Evolutionary conservation across 2,113 vertebrate species (phyloP).

Genomic region (Thunnus maccoyii): DNA sequence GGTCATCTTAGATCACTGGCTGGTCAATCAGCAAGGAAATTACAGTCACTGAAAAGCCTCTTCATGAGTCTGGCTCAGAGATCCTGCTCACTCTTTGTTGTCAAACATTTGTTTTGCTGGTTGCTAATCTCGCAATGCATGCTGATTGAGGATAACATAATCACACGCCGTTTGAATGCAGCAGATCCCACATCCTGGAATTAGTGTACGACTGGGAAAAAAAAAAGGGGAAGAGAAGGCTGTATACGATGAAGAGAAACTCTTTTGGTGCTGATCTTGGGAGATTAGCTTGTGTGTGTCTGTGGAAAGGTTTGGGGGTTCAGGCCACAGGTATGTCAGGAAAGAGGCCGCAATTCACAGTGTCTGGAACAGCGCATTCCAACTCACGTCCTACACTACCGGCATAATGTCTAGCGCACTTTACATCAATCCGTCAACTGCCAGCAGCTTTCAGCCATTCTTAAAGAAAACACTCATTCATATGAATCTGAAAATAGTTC

Average conservation of each 20-base stretch:
- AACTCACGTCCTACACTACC: slow-evolving; percentile 72
- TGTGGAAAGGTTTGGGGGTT: slow-evolving; percentile 82
- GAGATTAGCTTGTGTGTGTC: slow-evolving; percentile 74
- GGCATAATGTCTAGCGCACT: slow-evolving; percentile 63
- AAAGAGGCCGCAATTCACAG: slow-evolving; percentile 80
- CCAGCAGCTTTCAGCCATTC: slow-evolving; percentile 72
- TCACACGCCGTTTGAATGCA: slow-evolving; percentile 52
- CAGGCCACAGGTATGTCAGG: slow-evolving; percentile 85
- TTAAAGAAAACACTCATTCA: slow-evolving; percentile 58
- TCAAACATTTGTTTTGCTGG: slow-evolving; percentile 67
- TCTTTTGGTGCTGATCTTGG: slow-evolving; percentile 71
- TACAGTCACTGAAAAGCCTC: slow-evolving; percentile 44
- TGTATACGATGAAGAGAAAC: slow-evolving; percentile 66
- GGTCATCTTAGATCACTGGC: slow-evolving; percentile 58
- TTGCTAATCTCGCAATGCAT: slow-evolving; percentile 66
- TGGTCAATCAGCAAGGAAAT: slow-evolving; percentile 59
- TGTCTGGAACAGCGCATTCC: slow-evolving; percentile 76
- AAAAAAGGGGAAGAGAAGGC: slow-evolving; percentile 41
- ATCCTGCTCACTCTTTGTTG: slow-evolving; percentile 37
- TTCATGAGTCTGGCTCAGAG: slow-evolving; percentile 36
- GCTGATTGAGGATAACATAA: slow-evolving; percentile 65
- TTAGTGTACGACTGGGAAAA: slow-evolving; percentile 53
- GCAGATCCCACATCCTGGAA: slow-evolving; percentile 73
- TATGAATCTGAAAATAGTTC: slow-evolving; percentile 10
- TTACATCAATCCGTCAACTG: slow-evolving; percentile 77